Base-by-base conservation (phyloP, 2,113 vertebrate genomes). In the Cheilinus undulatus region DNA sequence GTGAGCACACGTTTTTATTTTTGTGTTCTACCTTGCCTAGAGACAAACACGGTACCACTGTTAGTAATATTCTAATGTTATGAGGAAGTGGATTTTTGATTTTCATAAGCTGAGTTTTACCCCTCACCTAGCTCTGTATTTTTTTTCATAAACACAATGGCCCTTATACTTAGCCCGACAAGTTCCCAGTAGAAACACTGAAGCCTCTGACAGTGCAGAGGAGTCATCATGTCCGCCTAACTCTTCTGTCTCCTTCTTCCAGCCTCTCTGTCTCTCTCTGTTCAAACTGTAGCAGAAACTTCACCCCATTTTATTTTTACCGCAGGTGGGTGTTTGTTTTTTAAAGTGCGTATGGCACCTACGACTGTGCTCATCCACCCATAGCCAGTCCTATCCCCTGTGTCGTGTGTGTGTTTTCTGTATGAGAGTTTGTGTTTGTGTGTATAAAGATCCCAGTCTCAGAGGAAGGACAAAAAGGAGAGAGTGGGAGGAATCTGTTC, bases 311-410 rank as follows among this genome's bases (percentile, higher is more conserved):
- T 78, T 76, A 76, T 86, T 84, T 86, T 80, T 69, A 69, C 64
- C 17, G 36, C 77, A 67, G 68, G 75, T 82, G 81, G 74, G 78
- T 56, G 82, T 84, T 64, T 69, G 43, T 32, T 65, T 77, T 71
- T 54, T 66, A 11, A 17, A 59, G 24, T 65, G 36, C 28, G 20
- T 51, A 43, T 36, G 70, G 38, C 27, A 42, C 64, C 48, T 79
- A 78, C 34, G 22, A 56, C 46, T 66, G 19, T 53, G 51, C 68
- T 73, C 50, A 22, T 49, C 69, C 43, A 46, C 20, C 62, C 50
- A 24, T 61, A 57, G 36, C 61, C 48, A 54, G 51, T 62, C 19
- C 45, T 63, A 5, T 60, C 69, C 62, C 23, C 19, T 52, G 42
- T 3, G 1, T 32, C 26, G 32, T 67, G 45, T 51, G n/a, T 62